A percentile compares a stretch with the other conserved stretches of the same genome.
Evolutionary conservation across 2,113 vertebrate genomes (phyloP).

Genomic region (Pterocles gutturalis): DNA sequence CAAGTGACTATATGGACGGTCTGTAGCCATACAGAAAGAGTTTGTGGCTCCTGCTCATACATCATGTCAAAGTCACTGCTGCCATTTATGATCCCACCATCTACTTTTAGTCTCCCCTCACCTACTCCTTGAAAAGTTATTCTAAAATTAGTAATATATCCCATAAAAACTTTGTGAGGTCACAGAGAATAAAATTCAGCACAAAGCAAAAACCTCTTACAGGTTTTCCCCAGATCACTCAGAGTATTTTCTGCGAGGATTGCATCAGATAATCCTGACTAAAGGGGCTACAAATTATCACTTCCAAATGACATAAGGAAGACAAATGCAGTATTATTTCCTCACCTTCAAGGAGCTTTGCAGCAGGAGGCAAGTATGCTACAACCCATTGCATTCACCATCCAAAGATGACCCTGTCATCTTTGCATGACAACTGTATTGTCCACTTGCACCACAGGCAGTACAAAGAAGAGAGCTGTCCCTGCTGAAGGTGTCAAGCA

Average conservation of each 20-base stretch:
- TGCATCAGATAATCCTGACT: not conserved
- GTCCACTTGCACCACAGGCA: not conserved
- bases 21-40: not conserved
- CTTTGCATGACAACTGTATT: too few relatives aligned
- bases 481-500: fast-evolving
- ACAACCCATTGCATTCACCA: not conserved
- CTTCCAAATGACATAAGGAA: not conserved
- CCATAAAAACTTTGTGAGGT: not conserved
- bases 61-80: not conserved
- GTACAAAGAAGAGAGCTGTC: not conserved
- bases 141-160: not conserved
- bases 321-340: not conserved
- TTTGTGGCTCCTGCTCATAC: not conserved
- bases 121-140: not conserved
- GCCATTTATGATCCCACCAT: not conserved
- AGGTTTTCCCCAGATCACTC: not conserved
- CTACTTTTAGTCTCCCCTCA: not conserved
- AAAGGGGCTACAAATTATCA: not conserved
- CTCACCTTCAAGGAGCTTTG: not conserved
- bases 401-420: not conserved
- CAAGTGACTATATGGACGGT: not conserved
- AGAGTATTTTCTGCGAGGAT: not conserved
- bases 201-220: not conserved
- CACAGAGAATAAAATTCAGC: not conserved
- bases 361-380: not conserved